Base-by-base conservation (phyloP, 2,113 vertebrate genomes). In the Ia io region DNA sequence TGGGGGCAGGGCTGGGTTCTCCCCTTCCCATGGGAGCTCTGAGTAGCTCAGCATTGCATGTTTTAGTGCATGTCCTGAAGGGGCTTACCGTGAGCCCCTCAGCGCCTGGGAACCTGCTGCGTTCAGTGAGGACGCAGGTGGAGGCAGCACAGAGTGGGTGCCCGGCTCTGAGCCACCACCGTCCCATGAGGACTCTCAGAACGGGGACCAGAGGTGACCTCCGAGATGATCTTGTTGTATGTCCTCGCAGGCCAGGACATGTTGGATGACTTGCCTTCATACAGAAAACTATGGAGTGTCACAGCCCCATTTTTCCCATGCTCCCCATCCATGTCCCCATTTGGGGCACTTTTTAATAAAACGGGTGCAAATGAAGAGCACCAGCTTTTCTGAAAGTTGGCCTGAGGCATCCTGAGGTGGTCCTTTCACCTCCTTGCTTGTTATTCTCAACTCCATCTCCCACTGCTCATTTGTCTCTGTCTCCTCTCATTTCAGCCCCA, bases 21-120 rank as follows among this genome's bases (percentile, higher is more conserved):
- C 74, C 35, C 53, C 67, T 63, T 12, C 49, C 47, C 1, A 4
- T 7, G 3, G 16, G 14, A 37, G 30, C 59, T 79, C 28, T 23
- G 7, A 44, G 37, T 42, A 23, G 44, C 61, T 51, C 35, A 1
- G 18, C 14, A 84, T 4, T 32, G 23, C 4, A 0, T 85, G 35
- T 65, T 88, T 28, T 10, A n/a, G 80, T 4, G 14, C 22, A 0
- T 3, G 37, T 17, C 17, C 8, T 4, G 37, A 51, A 76, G 59
- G 18, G 49, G 56, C 9, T 61, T 53, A 35, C 10, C 8, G 0
- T 13, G 22, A 2, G 9, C 2, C 70, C 11, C 28, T 23, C 10
- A 0, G 37, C 3, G 12, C 5, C 0, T n/a, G 18, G 56, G n/a
- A 22, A 37, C 6, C 0, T 22, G 35, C 84, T 3, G 9, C 0